phyloP scores from a whole-genome alignment of 2,113 vertebrate genomes.

The Carassius carassius region DNA sequence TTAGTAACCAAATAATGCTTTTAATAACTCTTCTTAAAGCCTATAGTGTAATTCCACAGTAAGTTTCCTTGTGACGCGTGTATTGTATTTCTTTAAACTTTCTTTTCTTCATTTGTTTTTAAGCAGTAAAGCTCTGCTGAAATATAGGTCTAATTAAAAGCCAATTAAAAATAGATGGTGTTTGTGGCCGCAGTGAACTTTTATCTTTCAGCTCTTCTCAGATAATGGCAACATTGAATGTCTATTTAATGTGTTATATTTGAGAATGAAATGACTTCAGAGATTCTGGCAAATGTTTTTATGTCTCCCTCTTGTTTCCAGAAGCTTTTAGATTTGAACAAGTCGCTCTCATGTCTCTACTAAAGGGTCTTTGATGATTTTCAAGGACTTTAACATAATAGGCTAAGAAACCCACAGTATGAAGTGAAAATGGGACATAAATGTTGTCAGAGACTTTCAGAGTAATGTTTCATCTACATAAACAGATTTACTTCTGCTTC shows the following conservation, averaged over 20 bases:
- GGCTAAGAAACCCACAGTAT: neutral
- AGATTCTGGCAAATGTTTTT: conserved; percentile 23
- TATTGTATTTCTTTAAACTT: conserved; percentile 20
- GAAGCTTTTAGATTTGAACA: conserved; percentile 20
- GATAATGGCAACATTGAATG: conserved; percentile 55
- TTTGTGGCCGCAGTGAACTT: conserved; percentile 50
- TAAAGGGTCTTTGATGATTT: neutral
- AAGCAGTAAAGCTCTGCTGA: conserved; percentile 36
- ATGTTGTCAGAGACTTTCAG: neutral
- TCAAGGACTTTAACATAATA: neutral
- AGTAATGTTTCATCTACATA: neutral
- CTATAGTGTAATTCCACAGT: no score
- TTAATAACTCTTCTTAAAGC: no score
- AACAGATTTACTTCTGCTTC: neutral
- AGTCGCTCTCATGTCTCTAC: neutral
- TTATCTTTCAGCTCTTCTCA: conserved; percentile 47
- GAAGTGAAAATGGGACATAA: neutral
- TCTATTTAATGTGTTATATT: conserved; percentile 62
- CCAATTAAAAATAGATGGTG: conserved; percentile 55
- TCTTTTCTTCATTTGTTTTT: conserved; percentile 47
- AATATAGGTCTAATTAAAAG: conserved; percentile 58
- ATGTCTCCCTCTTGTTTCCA: conserved; percentile 17
- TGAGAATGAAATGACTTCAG: conserved; percentile 52
- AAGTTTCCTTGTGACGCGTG: no score
- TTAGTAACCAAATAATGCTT: neutral